Percentiles rank a stretch among this genome's conserved stretches.
Conservation (phyloP, 2,888 invertebrate genomes). For the Micoletzkya japonica region DNA sequence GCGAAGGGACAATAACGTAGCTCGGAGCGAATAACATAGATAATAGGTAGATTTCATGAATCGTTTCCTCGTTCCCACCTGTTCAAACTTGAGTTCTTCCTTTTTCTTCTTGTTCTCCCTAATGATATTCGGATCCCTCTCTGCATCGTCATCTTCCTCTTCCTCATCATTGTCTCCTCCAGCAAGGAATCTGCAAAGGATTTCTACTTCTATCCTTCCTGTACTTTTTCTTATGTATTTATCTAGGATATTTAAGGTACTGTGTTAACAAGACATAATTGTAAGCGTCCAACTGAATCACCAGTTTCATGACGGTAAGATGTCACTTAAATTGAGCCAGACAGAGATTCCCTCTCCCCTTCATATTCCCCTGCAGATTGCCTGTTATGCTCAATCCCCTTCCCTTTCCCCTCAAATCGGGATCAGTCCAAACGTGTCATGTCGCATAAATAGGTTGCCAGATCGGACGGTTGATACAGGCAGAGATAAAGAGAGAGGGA, state of each 20-base stretch:
- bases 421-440: background rate
- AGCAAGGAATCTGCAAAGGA: constrained; percentile 45
- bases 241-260: no score
- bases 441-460: constrained; percentile 6
- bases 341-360: no score
- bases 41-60: background rate
- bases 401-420: no score
- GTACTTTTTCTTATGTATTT: no score
- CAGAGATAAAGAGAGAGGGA: background rate
- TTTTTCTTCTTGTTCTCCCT: constrained; percentile 42
- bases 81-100: constrained; percentile 49
- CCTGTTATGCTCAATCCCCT: no score
- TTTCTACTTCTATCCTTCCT: background rate
- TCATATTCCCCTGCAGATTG: no score
- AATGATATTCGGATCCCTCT: constrained; percentile 51
- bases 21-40: background rate
- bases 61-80: constrained; percentile 29
- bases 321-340: no score
- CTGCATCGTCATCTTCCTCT: constrained; percentile 43
- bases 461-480: background rate
- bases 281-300: no score
- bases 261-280: no score
- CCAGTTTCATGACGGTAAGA: no score
- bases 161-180: constrained; percentile 47
- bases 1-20: background rate